Evolutionary conservation across 2,113 vertebrate genomes (phyloP).

Genomic region (Onychorhynchus coronatus): DNA sequence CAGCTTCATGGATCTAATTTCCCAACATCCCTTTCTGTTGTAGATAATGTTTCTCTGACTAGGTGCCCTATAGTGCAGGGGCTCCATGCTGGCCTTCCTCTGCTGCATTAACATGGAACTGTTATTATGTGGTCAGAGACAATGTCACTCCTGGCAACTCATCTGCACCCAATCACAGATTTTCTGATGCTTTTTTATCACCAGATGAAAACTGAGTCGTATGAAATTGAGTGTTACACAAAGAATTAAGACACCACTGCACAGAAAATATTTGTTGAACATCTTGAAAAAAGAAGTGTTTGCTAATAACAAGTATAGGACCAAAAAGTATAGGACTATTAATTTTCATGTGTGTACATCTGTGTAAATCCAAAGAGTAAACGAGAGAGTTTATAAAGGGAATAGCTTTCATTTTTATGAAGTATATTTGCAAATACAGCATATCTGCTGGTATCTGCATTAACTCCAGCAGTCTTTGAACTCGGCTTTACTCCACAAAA

Average conservation of each 20-base stretch:
- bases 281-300: neutral
- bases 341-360: neutral
- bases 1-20: conserved; percentile 73
- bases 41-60: neutral
- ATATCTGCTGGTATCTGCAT: neutral
- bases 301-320: neutral
- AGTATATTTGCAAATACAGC: neutral
- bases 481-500: neutral
- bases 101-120: neutral
- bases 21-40: conserved; percentile 87
- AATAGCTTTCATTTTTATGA: neutral
- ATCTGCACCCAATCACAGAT: neutral
- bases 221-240: neutral
- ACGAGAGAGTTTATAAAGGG: neutral
- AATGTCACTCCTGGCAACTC: neutral
- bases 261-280: neutral
- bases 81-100: conserved; percentile 63
- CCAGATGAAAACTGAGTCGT: neutral
- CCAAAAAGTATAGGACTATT: neutral
- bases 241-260: neutral
- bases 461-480: neutral
- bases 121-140: neutral
- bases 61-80: neutral
- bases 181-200: neutral
- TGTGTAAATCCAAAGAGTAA: neutral